Evolutionary conservation across 92 coral and sea anemone genomes (phyloP).

Genomic region (Porites rus): DNA sequence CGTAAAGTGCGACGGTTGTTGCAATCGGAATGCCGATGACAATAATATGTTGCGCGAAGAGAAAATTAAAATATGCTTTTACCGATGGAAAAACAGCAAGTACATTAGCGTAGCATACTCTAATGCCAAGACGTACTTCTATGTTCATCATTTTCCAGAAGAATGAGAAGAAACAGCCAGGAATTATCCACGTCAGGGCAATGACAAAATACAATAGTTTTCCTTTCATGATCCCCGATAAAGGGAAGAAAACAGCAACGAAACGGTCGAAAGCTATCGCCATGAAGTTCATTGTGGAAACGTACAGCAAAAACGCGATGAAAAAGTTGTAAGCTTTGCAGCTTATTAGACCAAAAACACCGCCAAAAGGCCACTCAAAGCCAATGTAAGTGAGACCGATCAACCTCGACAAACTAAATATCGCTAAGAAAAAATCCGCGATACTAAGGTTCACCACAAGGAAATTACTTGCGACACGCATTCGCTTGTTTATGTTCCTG

Average conservation of each 20-base stretch:
- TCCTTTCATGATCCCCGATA: constrained; percentile 37
- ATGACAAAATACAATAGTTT: constrained; percentile 45
- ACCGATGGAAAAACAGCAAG: constrained; percentile 2
- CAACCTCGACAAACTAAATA: constrained; percentile 50
- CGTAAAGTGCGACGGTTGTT: constrained; percentile 39
- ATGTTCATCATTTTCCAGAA: constrained; percentile 33
- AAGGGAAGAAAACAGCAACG: constrained; percentile 59
- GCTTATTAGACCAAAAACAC: constrained; percentile 29
- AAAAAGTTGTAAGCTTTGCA: constrained; percentile 54
- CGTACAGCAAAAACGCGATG: constrained; percentile 37
- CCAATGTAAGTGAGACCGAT: constrained; percentile 34
- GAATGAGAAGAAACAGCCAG: constrained; percentile 38
- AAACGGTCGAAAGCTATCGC: constrained; percentile 62
- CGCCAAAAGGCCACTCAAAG: constrained; percentile 25
- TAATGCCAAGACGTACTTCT: constrained; percentile 11
- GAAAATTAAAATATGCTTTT: background rate
- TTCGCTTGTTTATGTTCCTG: constrained; percentile 51
- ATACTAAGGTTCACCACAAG: constrained; percentile 57
- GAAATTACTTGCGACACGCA: constrained; percentile 54
- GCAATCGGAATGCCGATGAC: constrained; percentile 32
- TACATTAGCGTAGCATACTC: constrained; percentile 10
- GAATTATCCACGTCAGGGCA: constrained; percentile 28
- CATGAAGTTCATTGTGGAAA: constrained; percentile 57
- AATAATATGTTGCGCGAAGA: background rate
- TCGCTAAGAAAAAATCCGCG: constrained; percentile 39